Percentiles rank a stretch among this genome's conserved stretches.
Conservation (phyloP, 2,888 invertebrate species). For the Amorpha juglandis region DNA sequence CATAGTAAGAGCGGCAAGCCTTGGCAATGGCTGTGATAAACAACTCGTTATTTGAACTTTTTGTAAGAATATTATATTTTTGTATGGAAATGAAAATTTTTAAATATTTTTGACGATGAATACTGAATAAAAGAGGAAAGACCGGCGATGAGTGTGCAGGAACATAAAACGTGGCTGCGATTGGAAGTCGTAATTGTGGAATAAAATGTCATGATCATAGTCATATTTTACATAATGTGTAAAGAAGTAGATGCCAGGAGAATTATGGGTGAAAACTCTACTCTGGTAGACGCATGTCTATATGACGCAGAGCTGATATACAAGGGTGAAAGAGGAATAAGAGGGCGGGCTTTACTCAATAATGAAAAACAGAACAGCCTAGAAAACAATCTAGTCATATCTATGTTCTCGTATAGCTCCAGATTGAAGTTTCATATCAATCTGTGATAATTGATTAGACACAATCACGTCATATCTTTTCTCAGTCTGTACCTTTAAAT, state of each 20-base stretch:
- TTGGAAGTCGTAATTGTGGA: too few species aligned
- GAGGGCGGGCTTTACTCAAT: too few species aligned
- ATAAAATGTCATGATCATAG: too few species aligned
- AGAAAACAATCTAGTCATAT: too few species aligned
- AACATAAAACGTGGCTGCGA: too few species aligned
- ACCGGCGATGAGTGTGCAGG: background rate
- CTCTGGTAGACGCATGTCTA: too few species aligned
- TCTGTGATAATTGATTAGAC: background rate
- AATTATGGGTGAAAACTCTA: too few species aligned
- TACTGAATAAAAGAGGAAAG: background rate
- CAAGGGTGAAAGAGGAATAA: too few species aligned
- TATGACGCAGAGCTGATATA: too few species aligned
- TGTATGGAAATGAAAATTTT: background rate
- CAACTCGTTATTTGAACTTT: conserved; percentile 5
- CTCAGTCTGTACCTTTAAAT: conserved; percentile 13
- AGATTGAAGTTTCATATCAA: background rate
- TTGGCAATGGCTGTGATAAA: conserved; percentile 13
- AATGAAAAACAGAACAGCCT: too few species aligned
- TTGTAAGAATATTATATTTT: background rate
- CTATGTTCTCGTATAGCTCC: background rate
- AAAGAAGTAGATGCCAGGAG: too few species aligned
- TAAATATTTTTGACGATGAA: background rate
- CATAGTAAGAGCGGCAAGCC: conserved; percentile 8
- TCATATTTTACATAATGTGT: too few species aligned
- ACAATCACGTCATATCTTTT: conserved; percentile 14